Base-by-base conservation (phyloP, 2,888 invertebrate genomes). In the Uropetala carovei region DNA sequence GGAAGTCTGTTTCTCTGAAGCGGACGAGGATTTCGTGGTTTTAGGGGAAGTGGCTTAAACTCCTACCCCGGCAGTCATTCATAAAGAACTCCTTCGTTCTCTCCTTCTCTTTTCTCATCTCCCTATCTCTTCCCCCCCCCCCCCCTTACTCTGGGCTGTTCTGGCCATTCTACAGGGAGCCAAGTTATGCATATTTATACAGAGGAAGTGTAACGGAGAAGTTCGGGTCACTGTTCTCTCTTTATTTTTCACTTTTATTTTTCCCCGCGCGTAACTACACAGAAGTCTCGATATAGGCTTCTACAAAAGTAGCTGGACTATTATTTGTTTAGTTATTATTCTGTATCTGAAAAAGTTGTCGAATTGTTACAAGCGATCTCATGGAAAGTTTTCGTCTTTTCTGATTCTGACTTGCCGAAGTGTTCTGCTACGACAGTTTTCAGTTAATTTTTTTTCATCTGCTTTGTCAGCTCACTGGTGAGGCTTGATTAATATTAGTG, bases 1-100 rank as follows among this genome's bases (percentile, higher is more conserved):
- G 60, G 60, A 86, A 86, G 86, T 86, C 59, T 60, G 86, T 60
- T 60, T 18, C 68, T 64, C 60, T 30, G 86, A 60, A 86, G 86
- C 59, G 86, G 16, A 86, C 86, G 89, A 89, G 89, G 89, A 64
- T 64, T 89, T 64, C n/a, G 89, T 30, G 89, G 89, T 89, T 89
- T 68, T n/a, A 13, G n/a, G 22, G n/a, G 30, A 59, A 64, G 43
- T 60, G 43, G 64, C 14, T 43, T 64, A 16, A 43, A 89, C 60
- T 43, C 64, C 64, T 27, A 11, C 18, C 86, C 86, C 58, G 64
- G 64, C 22, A 68, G 60, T 64, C 64, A n/a, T 68, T 89, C 64
- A 89, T 68, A 68, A 89, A 68, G 89, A 57, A 18, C 64, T 43
- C 9, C 56, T 13, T 11, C 64, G 30, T 0, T 43, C 43, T n/a